Percentiles rank a stretch among this genome's conserved stretches.
These are phyloP conservation scores for Lytechinus pictus DNA, from an alignment of 35 echinoderm and acorn worm genomes.

Conservation along the genomic window DNA sequence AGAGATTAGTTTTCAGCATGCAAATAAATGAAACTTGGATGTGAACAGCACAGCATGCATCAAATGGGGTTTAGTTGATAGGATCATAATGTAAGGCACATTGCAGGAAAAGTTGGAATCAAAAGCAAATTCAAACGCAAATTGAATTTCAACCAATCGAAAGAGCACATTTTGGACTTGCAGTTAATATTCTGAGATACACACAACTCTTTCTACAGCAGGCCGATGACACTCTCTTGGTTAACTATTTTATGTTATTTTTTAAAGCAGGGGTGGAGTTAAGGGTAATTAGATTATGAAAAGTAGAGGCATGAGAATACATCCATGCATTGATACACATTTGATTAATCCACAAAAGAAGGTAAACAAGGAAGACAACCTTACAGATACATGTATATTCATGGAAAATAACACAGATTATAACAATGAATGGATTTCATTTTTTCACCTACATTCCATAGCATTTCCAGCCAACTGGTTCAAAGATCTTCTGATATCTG, in stretches of 20 bases:
- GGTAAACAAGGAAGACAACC: neutral
- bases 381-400: no score
- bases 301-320: neutral
- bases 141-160: no score
- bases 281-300: neutral
- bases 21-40: neutral
- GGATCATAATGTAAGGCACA: neutral
- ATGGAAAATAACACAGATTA: neutral
- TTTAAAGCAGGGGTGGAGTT: neutral
- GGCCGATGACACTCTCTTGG: neutral
- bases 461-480: conserved; percentile 89
- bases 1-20: neutral
- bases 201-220: no score
- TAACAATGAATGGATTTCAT: neutral
- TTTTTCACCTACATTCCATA: conserved; percentile 77
- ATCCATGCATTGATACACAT: neutral
- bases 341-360: neutral
- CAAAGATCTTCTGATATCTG: conserved; percentile 70
- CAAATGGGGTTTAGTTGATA: neutral
- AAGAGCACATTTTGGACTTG: no score
- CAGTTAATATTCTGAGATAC: no score
- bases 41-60: neutral
- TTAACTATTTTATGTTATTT: neutral
- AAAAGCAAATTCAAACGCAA: no score
- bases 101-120: no score